A percentile compares a stretch with the other conserved stretches of the same genome.
Evolutionary conservation across 2,113 vertebrate genomes (phyloP).

Genomic region (Grallaria varia): DNA sequence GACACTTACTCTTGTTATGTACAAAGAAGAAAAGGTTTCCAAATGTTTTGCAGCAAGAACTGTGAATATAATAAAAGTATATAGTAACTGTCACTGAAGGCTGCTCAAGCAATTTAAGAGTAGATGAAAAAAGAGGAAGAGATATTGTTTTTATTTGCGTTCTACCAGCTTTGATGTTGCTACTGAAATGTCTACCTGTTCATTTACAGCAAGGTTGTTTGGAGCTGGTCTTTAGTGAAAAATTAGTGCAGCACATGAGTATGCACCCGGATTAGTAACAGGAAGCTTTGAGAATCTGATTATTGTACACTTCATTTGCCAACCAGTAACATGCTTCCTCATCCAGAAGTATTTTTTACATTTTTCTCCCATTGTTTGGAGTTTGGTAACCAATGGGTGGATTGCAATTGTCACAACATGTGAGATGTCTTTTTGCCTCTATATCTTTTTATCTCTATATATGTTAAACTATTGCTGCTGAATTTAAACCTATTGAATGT

Average conservation of each 20-base stretch:
- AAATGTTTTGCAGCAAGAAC: not conserved
- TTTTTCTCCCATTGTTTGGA: not conserved
- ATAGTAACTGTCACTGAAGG: not conserved
- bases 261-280: not conserved
- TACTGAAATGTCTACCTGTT: not conserved
- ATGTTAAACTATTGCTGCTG: not conserved
- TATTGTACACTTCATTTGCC: not conserved
- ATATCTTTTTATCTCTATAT: not conserved
- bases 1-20: not conserved
- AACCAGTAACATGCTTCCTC: not conserved
- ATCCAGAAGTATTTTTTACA: not conserved
- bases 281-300: not conserved
- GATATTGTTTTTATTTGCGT: not conserved
- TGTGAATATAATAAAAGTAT: not conserved
- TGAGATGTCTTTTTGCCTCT: not conserved
- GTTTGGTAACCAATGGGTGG: not conserved
- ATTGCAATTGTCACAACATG: not conserved
- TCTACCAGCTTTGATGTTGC: not conserved
- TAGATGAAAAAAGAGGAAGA: not conserved
- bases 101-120: not conserved
- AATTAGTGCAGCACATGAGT: not conserved
- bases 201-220: not conserved
- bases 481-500: not conserved
- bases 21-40: not conserved
- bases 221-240: not conserved